These are phyloP conservation scores for Parapsyche elsis DNA, from an alignment of 1,140 invertebrate genomes.

Conservation along the genomic window DNA sequence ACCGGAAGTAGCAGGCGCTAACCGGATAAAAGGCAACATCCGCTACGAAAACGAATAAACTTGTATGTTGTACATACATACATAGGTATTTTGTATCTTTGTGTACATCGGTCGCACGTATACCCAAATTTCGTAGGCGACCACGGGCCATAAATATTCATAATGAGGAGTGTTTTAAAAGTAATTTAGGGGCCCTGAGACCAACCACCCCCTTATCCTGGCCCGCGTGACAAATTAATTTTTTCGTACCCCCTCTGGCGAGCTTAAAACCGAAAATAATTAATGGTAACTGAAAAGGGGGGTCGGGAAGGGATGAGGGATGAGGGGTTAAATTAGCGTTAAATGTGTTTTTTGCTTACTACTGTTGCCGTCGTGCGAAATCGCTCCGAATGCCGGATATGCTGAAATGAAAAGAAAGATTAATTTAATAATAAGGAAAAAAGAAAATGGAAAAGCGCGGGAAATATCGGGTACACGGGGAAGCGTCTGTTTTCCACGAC, in stretches of 20 bases:
- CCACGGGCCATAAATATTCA: conserved; percentile 27
- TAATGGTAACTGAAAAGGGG: background rate
- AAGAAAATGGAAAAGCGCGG: no score
- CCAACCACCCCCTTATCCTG: background rate
- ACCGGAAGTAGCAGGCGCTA: background rate
- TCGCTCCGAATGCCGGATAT: background rate
- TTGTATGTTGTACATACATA: background rate
- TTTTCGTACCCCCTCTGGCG: conserved; percentile 10
- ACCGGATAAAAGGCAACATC: conserved; percentile 10
- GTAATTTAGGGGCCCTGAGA: conserved; percentile 20
- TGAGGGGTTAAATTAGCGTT: background rate
- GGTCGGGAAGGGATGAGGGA: background rate
- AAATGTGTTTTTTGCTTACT: conserved; percentile 11
- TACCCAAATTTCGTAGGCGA: background rate
- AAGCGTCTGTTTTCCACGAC: no score
- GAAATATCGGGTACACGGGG: no score
- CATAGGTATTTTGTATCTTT: background rate
- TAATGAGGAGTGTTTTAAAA: conserved; percentile 37
- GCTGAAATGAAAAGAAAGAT: no score
- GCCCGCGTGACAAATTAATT: conserved; percentile 18
- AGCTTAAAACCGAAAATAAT: conserved; percentile 8
- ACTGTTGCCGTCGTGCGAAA: background rate
- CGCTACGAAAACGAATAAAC: background rate
- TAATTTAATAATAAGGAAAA: no score
- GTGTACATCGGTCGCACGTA: background rate